Evolutionary conservation across 2,113 vertebrate species (phyloP).

Genomic region (Anhinga anhinga): DNA sequence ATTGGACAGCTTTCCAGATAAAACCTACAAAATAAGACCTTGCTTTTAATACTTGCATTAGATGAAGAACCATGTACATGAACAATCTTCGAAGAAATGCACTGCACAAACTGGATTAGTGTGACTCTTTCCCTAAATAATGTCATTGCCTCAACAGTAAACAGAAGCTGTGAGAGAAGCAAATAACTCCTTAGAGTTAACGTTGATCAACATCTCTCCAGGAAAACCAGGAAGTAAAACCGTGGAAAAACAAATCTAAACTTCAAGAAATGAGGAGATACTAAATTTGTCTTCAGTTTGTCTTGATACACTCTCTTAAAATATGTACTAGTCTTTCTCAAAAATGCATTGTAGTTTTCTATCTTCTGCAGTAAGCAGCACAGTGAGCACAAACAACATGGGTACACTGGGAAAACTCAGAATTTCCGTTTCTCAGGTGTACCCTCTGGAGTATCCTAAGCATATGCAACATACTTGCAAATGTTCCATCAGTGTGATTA

Average conservation of each 20-base stretch:
- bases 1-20: not conserved
- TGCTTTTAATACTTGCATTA: not conserved
- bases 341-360: not conserved
- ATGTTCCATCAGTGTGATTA: not conserved
- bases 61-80: not conserved
- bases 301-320: not conserved
- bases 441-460: not conserved
- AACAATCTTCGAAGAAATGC: not conserved
- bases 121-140: not conserved
- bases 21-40: not conserved
- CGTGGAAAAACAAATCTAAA: not conserved
- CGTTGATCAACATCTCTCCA: not conserved
- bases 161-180: not conserved
- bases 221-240: not conserved
- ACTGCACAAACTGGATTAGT: not conserved
- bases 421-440: not conserved
- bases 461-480: not conserved
- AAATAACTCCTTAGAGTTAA: not conserved
- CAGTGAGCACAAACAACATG: not conserved
- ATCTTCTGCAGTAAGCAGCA: not conserved
- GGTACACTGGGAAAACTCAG: not conserved
- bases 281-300: not conserved
- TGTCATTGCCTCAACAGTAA: not conserved
- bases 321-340: not conserved
- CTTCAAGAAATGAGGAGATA: not conserved